Evolutionary conservation across 2,888 invertebrate genomes (phyloP).

Genomic region (Tenthredo livida): DNA sequence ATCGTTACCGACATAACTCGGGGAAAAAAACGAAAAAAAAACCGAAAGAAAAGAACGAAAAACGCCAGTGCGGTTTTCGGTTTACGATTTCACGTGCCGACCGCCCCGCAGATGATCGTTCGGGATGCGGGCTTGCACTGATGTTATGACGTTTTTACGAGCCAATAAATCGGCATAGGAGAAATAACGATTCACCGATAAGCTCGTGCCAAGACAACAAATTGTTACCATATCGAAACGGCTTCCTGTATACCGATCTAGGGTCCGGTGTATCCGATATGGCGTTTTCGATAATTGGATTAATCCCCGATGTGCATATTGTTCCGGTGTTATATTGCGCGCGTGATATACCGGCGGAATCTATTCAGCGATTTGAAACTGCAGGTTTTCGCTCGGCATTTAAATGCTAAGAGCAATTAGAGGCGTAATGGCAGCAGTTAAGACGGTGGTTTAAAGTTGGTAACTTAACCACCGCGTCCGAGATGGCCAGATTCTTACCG

Average conservation of each 20-base stretch:
- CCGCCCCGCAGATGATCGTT: not conserved
- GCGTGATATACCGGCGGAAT: not conserved
- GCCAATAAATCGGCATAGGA: slow-evolving; percentile 70
- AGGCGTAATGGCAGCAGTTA: slow-evolving; percentile 68
- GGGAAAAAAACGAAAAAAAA: not conserved
- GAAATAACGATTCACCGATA: not conserved
- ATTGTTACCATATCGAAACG: not conserved
- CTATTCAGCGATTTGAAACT: not conserved
- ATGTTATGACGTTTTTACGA: slow-evolving; percentile 71
- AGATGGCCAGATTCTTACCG: slow-evolving; percentile 61
- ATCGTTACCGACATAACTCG: not conserved
- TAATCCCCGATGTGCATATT: not conserved
- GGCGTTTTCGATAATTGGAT: too few relatives aligned
- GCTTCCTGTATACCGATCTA: not conserved
- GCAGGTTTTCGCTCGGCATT: slow-evolving; percentile 61
- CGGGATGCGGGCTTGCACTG: not conserved
- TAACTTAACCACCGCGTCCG: slow-evolving; percentile 38
- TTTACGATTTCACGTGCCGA: not conserved
- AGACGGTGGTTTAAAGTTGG: slow-evolving; percentile 53
- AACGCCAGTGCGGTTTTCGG: not conserved
- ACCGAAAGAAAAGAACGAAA: not conserved
- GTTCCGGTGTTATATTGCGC: not conserved
- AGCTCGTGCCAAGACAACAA: not conserved
- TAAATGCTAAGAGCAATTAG: slow-evolving; percentile 69
- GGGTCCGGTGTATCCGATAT: not conserved